Conservation (phyloP, 2,113 vertebrate genomes). For the Tichodroma muraria region DNA sequence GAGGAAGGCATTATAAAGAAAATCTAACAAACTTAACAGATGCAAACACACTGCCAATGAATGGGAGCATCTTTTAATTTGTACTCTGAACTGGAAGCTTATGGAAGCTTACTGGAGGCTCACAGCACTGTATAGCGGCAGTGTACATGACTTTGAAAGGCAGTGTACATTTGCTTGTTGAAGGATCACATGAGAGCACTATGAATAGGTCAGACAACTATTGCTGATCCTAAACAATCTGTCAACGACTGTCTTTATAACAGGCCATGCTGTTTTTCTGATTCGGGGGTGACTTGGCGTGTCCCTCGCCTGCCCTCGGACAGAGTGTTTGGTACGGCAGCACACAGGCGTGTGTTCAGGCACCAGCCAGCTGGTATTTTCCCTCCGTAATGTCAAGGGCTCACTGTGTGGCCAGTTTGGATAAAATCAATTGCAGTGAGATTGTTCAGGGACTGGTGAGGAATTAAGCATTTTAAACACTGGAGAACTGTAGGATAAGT, state of each 20-base stretch:
- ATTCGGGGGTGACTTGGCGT: neutral
- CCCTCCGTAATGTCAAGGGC: neutral
- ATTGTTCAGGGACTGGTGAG: neutral
- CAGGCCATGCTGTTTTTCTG: neutral
- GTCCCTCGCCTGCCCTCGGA: neutral
- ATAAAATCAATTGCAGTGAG: neutral
- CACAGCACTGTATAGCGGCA: neutral
- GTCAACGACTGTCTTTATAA: neutral
- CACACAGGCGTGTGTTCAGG: neutral
- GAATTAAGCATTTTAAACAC: neutral
- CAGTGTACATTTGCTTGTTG: neutral
- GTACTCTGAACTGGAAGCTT: neutral
- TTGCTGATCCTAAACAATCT: constrained; percentile 31
- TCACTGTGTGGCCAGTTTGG: neutral
- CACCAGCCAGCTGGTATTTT: neutral
- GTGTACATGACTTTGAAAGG: constrained; percentile 17
- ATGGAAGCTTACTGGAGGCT: neutral
- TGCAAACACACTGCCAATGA: neutral
- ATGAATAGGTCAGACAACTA: constrained; percentile 42
- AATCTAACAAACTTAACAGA: neutral
- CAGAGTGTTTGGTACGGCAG: neutral
- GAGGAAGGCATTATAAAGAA: neutral
- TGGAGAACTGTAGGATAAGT: neutral
- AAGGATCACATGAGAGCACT: constrained; percentile 30
- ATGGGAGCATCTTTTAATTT: neutral